Conservation (phyloP, 2,113 vertebrate species). For the Cynocephalus volans region DNA sequence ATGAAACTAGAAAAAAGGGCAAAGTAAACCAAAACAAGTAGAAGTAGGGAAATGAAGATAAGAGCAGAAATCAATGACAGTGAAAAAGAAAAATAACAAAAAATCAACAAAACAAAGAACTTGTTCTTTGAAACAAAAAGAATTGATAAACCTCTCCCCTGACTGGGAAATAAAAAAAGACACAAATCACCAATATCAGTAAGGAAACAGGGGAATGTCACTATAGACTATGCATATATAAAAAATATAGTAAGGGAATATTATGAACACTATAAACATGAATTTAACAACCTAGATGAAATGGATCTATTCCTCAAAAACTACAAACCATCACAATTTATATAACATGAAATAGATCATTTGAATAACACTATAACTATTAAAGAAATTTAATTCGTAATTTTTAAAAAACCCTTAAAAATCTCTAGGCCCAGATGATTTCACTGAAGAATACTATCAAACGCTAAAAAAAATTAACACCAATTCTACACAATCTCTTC, state of each 20-base stretch:
- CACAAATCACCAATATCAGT: neutral
- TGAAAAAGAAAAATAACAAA: neutral
- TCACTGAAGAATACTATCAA: no score
- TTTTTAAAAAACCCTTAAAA: no score
- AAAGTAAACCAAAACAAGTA: neutral
- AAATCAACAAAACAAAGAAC: neutral
- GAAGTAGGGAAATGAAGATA: neutral
- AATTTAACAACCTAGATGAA: constrained; percentile 4
- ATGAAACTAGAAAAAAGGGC: neutral
- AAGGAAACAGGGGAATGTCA: neutral
- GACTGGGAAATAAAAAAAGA: neutral
- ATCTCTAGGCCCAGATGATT: no score
- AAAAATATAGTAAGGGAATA: neutral
- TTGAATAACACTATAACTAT: neutral
- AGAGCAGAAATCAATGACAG: neutral
- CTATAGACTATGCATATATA: neutral
- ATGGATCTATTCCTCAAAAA: neutral
- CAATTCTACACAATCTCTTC: neutral
- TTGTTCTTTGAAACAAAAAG: neutral
- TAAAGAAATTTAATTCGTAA: neutral
- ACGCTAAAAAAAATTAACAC: neutral
- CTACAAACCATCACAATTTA: constrained; percentile 3
- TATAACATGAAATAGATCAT: neutral
- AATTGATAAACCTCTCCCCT: neutral
- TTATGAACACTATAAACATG: constrained; percentile 1